Evolutionary conservation across 2,888 invertebrate species (phyloP), one percentile per base, ranked within the genome.

Genomic region (Cerceris rybyensis): DNA sequence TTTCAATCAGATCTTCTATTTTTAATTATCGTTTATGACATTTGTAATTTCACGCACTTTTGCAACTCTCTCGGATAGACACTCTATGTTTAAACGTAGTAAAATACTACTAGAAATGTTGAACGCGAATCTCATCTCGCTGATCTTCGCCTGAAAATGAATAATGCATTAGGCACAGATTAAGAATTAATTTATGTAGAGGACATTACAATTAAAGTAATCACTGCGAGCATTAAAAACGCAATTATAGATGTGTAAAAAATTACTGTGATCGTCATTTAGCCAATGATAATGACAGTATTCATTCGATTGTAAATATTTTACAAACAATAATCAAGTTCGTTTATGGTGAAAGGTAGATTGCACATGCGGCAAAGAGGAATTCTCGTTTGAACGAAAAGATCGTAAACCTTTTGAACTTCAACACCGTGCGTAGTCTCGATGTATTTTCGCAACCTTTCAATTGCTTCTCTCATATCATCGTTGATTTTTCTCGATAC

Each of bases 51-150:
- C 4, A 28, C 28, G 4, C 28, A 28, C 28, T 28, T 28, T 28
- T 28, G 28, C 28, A 28, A 28, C 6, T 4, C 2, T 46, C 8
- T 46, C 46, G 46, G 8, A 46, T 11, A 46, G 8, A 1, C 46
- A 50, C 6, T 50, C 11, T 5, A 52, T 17, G 28, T 14, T 1
- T 59, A 7, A 5, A 11, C 0, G 93, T 82, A 95, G 89, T 75
- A 96, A 93, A 16, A 94, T 93, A 42, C 95, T 91, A 0, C 94
- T 89, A 14, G 95, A 94, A 55, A 95, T 93, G 87, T 96, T 95
- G 90, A 95, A 93, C 79, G 95, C 94, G 91, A 95, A 94, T 83
- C 95, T 94, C 89, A 96, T 93, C 82, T 95, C 94, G 73, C 94
- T 93, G 70, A 96, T 93, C 82, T 95, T 94, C 0, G 95, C 93